A percentile compares a stretch with the other conserved stretches of the same genome.
phyloP scores from a whole-genome alignment of 2,797 vertebrate genomes.

The Crossoptilon crossoptilon region DNA sequence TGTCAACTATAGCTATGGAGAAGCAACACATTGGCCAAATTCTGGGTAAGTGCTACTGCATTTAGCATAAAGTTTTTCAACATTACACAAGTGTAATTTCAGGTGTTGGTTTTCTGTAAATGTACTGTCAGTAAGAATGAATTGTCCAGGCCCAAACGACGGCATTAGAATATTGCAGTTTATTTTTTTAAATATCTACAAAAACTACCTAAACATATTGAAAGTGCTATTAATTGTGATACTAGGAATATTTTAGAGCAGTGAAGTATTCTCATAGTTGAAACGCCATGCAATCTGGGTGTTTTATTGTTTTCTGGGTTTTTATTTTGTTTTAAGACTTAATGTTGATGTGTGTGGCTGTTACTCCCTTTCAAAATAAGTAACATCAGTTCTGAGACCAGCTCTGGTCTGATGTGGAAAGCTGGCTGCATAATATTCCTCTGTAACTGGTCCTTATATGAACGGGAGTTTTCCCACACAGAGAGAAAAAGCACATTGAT shows the following conservation, averaged over 20 bases:
- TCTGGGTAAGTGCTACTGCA: constrained; percentile 87
- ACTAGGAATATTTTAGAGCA: not conserved
- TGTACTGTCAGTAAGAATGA: not conserved
- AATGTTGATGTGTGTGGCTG: not conserved
- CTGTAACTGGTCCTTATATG: not conserved
- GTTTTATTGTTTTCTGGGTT: not conserved
- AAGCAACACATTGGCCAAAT: constrained; percentile 99
- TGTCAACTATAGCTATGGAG: constrained; percentile 98
- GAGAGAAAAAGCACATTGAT: not conserved
- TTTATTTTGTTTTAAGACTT: not conserved
- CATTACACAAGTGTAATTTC: not conserved
- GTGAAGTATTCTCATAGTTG: not conserved
- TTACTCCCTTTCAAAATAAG: not conserved
- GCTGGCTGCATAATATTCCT: not conserved
- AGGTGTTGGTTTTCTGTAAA: not conserved
- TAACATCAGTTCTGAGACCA: not conserved
- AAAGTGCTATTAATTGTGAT: not conserved
- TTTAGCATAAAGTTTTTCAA: not conserved
- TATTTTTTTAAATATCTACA: not conserved
- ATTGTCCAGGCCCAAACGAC: not conserved
- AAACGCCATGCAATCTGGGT: not conserved
- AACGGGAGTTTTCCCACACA: not conserved
- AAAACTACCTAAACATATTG: not conserved
- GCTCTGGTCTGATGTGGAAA: not conserved
- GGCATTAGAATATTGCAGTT: not conserved